Percentiles rank a stretch among this genome's conserved stretches.
Conservation (phyloP, 2,797 vertebrate genomes). For the Psittacula echo region DNA sequence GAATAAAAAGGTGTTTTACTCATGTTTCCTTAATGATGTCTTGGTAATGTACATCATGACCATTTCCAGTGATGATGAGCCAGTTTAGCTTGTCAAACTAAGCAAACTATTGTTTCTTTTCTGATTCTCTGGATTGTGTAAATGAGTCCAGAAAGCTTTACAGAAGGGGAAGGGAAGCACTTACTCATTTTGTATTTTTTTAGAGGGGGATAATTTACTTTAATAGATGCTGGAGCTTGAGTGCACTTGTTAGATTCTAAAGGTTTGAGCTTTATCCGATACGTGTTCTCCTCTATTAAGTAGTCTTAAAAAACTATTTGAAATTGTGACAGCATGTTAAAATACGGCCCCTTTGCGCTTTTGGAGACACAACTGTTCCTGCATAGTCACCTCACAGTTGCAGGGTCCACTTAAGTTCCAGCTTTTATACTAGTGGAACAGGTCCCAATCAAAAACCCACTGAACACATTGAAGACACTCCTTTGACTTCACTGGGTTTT, state of each 20-base stretch:
- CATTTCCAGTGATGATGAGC: conserved; percentile 77
- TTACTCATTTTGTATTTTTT: conserved; percentile 78
- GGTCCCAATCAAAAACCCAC: conserved; percentile 37
- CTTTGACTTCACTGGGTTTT: conserved; percentile 66
- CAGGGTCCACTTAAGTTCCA: conserved; percentile 60
- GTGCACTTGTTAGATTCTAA: conserved; percentile 81
- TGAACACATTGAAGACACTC: conserved; percentile 27
- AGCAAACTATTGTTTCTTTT: conserved; percentile 69
- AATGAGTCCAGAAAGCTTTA: conserved; percentile 75
- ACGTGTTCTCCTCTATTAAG: conserved; percentile 75
- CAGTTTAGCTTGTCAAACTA: conserved; percentile 65
- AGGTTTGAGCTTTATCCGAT: conserved; percentile 83
- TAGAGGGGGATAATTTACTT: conserved; percentile 74
- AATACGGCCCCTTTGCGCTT: conserved; percentile 61
- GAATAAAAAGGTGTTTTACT: conserved; percentile 96
- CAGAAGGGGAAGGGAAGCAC: conserved; percentile 74
- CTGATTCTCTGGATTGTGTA: conserved; percentile 69
- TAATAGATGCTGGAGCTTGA: conserved; percentile 80
- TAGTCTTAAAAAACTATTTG: conserved; percentile 59
- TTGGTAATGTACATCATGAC: conserved; percentile 91
- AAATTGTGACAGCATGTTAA: conserved; percentile 64
- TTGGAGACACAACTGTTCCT: conserved; percentile 68
- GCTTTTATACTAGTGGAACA: conserved; percentile 37
- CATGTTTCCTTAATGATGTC: conserved; percentile 94
- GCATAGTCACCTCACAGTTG: conserved; percentile 62